Conservation (phyloP, 2,888 invertebrate species). For the Brachypalpus laphriformis region DNA sequence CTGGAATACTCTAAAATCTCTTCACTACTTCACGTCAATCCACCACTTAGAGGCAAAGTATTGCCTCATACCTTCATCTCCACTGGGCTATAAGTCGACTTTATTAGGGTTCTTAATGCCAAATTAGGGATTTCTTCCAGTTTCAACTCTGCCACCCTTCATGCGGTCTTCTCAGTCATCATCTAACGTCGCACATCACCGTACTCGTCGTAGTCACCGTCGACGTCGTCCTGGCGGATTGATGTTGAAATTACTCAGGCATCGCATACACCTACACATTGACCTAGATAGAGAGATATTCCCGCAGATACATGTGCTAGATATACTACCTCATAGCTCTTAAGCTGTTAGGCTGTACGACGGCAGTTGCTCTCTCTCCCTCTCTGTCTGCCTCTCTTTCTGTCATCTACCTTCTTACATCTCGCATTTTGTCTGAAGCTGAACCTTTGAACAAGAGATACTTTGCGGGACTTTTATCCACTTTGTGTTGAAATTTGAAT, state of each 20-base stretch:
- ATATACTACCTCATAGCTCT: conserved; percentile 20
- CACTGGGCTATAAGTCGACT: conserved; percentile 70
- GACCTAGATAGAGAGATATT: conserved; percentile 25
- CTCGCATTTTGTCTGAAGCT: conserved; percentile 25
- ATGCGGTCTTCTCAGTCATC: conserved; percentile 11
- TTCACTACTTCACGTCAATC: conserved; percentile 47
- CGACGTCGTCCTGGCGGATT: conserved; percentile 34
- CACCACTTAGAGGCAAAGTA: conserved; percentile 33
- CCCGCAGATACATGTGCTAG: background rate
- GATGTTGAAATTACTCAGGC: conserved; percentile 57
- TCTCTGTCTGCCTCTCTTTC: too few relatives aligned
- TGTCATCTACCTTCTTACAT: conserved; percentile 8
- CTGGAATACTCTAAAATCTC: conserved; percentile 24
- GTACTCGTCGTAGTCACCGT: background rate
- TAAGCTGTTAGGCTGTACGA: conserved; percentile 39
- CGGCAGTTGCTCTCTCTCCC: conserved; percentile 32
- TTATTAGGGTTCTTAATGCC: conserved; percentile 74
- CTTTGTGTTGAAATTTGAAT: conserved; percentile 67
- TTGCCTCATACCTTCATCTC: conserved; percentile 33
- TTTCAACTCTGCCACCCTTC: conserved; percentile 23
- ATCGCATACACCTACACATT: conserved; percentile 43
- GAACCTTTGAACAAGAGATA: conserved; percentile 31
- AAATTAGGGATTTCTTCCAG: conserved; percentile 73
- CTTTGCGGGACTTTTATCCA: conserved; percentile 63
- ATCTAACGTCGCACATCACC: conserved; percentile 24